These are phyloP conservation scores for Macquaria ambigua DNA, from an alignment of 2,113 vertebrate genomes.

Conservation along the genomic window DNA sequence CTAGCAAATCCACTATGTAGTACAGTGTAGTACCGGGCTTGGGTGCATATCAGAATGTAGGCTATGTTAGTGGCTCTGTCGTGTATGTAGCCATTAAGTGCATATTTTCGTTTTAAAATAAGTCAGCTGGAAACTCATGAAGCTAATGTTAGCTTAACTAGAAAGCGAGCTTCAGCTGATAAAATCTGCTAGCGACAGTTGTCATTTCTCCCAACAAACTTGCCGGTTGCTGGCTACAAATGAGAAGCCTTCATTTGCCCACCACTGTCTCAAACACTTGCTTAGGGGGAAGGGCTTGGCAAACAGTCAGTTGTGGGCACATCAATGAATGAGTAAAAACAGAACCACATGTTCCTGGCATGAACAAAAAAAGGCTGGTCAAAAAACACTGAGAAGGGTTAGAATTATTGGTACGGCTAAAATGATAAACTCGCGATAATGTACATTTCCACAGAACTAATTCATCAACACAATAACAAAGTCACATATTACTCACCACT, in stretches of 20 bases:
- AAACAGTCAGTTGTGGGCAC: neutral
- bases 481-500: neutral
- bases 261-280: neutral
- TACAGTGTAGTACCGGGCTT: no score
- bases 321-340: neutral
- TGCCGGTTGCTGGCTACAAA: neutral
- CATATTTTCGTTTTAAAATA: neutral
- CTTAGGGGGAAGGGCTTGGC: neutral
- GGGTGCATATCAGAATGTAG: neutral
- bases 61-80: neutral
- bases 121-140: no score
- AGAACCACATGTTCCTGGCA: neutral
- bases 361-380: neutral
- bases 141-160: conserved; percentile 2
- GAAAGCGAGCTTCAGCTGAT: neutral
- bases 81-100: neutral
- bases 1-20: neutral
- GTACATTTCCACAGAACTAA: no score
- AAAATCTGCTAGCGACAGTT: neutral
- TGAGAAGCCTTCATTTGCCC: neutral
- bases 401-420: neutral
- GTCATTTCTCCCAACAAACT: neutral
- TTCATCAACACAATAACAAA: neutral
- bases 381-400: neutral
- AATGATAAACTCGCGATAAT: neutral